Percentiles rank a stretch among this genome's conserved stretches.
phyloP scores from a whole-genome alignment of 1,140 invertebrate genomes.

The Melanaphis sacchari region DNA sequence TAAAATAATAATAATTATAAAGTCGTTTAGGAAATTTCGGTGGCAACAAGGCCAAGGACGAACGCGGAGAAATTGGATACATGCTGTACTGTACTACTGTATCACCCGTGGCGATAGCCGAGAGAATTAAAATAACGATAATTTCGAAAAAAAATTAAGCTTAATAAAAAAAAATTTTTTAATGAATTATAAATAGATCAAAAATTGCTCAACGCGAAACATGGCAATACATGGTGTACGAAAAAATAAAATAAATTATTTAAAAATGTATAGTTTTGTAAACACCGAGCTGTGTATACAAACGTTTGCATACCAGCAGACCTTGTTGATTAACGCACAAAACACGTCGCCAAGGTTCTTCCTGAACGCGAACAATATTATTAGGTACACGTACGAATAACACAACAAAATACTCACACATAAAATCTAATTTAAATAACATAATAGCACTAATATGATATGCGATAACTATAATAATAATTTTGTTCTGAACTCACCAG shows the following conservation, averaged over 20 bases:
- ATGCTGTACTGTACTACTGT: background rate
- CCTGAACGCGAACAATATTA: background rate
- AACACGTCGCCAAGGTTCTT: slow-evolving; percentile 52
- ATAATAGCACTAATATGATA: background rate
- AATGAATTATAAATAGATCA: background rate
- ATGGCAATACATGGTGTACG: background rate
- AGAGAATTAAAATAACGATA: background rate
- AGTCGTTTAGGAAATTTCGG: slow-evolving; percentile 31
- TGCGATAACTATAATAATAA: background rate
- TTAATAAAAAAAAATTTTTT: background rate
- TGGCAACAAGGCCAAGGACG: slow-evolving; percentile 52
- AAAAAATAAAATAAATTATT: background rate
- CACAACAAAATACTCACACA: background rate
- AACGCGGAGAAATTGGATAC: slow-evolving; percentile 3
- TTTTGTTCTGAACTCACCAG: slow-evolving; percentile 69
- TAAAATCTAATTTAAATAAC: background rate
- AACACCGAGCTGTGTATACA: slow-evolving; percentile 34
- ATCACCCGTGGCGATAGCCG: background rate
- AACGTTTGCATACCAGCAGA: slow-evolving; percentile 14
- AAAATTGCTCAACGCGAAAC: no score
- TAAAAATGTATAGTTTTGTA: background rate
- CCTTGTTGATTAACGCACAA: slow-evolving; percentile 48
- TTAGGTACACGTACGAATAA: background rate
- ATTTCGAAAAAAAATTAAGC: background rate
- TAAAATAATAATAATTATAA: background rate